These are phyloP conservation scores for Mythimna lalbum DNA, from an alignment of 2,888 invertebrate species.

Conservation along the genomic window DNA sequence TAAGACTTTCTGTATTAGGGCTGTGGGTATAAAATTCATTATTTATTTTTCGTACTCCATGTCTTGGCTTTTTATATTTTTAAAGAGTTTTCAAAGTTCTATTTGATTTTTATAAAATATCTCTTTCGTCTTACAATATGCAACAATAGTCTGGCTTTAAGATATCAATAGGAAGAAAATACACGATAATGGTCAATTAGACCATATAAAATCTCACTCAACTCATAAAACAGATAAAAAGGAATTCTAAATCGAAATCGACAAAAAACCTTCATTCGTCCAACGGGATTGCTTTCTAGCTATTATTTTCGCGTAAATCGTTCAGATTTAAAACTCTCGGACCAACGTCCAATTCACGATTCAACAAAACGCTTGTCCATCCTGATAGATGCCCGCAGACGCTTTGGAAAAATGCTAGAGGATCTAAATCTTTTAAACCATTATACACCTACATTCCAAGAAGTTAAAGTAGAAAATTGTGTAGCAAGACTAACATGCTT, in stretches of 20 bases:
- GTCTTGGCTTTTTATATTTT: background rate
- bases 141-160: background rate
- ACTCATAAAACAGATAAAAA: slow-evolving; percentile 53
- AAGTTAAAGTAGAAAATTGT: slow-evolving; percentile 63
- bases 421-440: slow-evolving; percentile 39
- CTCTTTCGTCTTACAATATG: background rate
- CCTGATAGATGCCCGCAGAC: slow-evolving; percentile 85
- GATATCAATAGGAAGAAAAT: background rate
- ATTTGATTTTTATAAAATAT: background rate
- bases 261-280: slow-evolving; percentile 72
- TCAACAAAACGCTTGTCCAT: slow-evolving; percentile 88
- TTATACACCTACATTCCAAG: slow-evolving; percentile 48
- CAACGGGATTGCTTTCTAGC: slow-evolving; percentile 77
- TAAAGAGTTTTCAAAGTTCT: background rate
- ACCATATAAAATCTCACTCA: slow-evolving; percentile 34
- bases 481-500: slow-evolving; percentile 60
- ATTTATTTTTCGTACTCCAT: background rate
- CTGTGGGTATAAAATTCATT: background rate
- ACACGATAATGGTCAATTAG: slow-evolving; percentile 37
- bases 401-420: slow-evolving; percentile 68
- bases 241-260: slow-evolving; percentile 60
- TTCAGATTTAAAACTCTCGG: slow-evolving; percentile 84
- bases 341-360: slow-evolving; percentile 85
- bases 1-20: background rate
- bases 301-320: slow-evolving; percentile 87